Conservation (phyloP, 1,140 invertebrate genomes). For the Charaxes varanes region DNA sequence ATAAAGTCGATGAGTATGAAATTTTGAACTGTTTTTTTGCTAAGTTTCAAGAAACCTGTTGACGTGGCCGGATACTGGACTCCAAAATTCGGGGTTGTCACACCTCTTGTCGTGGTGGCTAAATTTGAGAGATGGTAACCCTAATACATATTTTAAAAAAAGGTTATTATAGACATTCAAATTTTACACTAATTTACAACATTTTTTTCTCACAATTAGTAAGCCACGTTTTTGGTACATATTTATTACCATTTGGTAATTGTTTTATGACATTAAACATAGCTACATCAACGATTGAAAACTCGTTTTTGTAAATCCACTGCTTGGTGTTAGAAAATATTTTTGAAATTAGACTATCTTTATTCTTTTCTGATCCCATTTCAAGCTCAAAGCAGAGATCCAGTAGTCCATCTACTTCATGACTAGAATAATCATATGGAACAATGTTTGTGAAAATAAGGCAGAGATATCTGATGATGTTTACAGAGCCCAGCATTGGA, state of each 20-base stretch:
- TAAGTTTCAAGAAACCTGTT: too few relatives aligned
- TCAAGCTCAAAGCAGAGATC: slow-evolving; percentile 76
- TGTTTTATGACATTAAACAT: slow-evolving; percentile 77
- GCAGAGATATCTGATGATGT: slow-evolving; percentile 72
- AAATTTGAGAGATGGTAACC: too few relatives aligned
- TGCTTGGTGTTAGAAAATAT: slow-evolving; percentile 34
- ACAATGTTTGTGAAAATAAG: slow-evolving; percentile 47
- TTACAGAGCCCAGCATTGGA: slow-evolving; percentile 71
- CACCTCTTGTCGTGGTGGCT: too few relatives aligned
- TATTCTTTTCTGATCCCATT: slow-evolving; percentile 51
- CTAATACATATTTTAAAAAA: too few relatives aligned
- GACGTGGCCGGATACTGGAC: too few relatives aligned
- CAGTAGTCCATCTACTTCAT: slow-evolving; percentile 73
- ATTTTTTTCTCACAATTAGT: slow-evolving; percentile 43
- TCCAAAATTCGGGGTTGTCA: too few relatives aligned
- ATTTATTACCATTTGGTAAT: slow-evolving; percentile 37
- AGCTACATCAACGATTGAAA: slow-evolving; percentile 77
- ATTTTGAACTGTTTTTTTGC: too few relatives aligned
- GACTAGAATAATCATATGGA: slow-evolving; percentile 54
- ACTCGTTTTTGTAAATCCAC: slow-evolving; percentile 50
- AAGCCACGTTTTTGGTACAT: slow-evolving; percentile 50
- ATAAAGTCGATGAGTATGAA: too few relatives aligned
- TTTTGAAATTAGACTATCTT: slow-evolving; percentile 38
- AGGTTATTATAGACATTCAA: too few relatives aligned
- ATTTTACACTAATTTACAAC: slow-evolving; percentile 17